Conservation (phyloP, 2,888 invertebrate genomes). For the Ochropacha duplaris region DNA sequence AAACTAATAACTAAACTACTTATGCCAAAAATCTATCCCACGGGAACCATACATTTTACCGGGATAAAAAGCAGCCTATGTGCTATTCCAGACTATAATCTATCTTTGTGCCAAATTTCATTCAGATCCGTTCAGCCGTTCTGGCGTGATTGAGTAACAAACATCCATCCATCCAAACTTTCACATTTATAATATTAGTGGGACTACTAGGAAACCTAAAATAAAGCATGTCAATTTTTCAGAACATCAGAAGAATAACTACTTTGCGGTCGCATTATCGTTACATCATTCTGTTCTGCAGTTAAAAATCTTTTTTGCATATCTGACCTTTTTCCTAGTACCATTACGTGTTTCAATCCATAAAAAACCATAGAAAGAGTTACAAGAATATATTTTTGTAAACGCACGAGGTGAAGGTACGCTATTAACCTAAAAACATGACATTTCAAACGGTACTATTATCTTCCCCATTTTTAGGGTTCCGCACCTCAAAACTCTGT, state of each 20-base stretch:
- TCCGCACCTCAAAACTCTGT: neutral
- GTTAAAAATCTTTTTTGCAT: neutral
- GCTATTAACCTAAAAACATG: constrained; percentile 33
- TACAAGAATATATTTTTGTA: constrained; percentile 12
- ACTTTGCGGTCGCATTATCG: neutral
- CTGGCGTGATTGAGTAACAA: too few species aligned
- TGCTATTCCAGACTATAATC: too few species aligned
- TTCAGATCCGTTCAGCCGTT: too few species aligned
- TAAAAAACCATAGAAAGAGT: neutral
- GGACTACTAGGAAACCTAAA: too few species aligned
- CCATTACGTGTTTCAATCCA: neutral
- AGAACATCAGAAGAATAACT: neutral
- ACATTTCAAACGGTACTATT: constrained; percentile 26
- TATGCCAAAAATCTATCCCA: too few species aligned
- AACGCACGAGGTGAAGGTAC: constrained; percentile 13
- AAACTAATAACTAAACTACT: too few species aligned
- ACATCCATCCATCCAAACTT: too few species aligned
- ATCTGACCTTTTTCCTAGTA: neutral
- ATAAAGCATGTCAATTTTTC: too few species aligned
- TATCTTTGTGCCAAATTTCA: too few species aligned
- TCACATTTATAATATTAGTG: too few species aligned
- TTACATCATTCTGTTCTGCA: neutral
- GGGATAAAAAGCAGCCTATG: too few species aligned
- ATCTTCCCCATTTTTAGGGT: constrained; percentile 19
- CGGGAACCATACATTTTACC: too few species aligned